Conservation (phyloP, 2,113 vertebrate species). For the Symphodus melops region DNA sequence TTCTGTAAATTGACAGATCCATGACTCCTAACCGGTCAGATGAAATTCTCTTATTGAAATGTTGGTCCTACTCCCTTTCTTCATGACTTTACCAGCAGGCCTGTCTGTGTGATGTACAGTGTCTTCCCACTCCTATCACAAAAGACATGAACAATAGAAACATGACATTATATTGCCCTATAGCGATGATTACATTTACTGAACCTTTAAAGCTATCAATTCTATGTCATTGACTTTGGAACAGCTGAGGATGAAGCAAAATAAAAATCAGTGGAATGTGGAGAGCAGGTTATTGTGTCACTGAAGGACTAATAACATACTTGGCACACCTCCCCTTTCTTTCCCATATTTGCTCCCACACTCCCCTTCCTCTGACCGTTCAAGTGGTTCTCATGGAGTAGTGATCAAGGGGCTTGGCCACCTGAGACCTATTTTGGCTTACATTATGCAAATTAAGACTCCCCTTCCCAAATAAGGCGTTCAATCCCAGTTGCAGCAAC, state of each 20-base stretch:
- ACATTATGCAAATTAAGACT: slow-evolving; percentile 69
- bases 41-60: no score
- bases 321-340: slow-evolving; percentile 1
- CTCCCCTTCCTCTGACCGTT: slow-evolving; percentile 40
- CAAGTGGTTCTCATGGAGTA: slow-evolving; percentile 73
- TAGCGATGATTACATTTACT: no score
- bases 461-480: slow-evolving; percentile 32
- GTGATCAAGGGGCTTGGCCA: slow-evolving; percentile 76
- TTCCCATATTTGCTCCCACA: slow-evolving; percentile 9
- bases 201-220: no score
- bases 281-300: slow-evolving; percentile 53
- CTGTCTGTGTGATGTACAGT: no score
- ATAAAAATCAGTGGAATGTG: slow-evolving; percentile 20
- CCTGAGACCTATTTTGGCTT: slow-evolving; percentile 80
- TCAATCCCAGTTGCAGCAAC: slow-evolving; percentile 45
- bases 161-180: no score
- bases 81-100: no score
- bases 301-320: slow-evolving; percentile 49
- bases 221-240: slow-evolving; percentile 6
- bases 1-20: no score
- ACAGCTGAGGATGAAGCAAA: slow-evolving; percentile 24
- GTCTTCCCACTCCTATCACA: no score
- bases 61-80: no score
- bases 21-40: no score
- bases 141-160: no score